Evolutionary conservation across 2,113 vertebrate genomes (phyloP).

Genomic region (Bubo scandiacus): DNA sequence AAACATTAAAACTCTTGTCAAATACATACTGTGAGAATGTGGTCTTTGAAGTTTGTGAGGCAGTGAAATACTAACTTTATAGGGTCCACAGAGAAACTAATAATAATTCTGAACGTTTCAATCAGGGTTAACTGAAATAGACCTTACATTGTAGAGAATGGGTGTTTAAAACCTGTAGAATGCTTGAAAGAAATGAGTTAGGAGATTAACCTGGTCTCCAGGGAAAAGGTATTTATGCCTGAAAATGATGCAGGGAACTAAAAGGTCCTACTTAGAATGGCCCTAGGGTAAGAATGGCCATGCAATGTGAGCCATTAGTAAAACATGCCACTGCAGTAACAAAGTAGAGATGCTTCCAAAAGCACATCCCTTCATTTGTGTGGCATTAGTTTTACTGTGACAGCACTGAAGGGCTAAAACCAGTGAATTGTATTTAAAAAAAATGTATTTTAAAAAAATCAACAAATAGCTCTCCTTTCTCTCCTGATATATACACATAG

Average conservation of each 20-base stretch:
- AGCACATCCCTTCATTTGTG: accelerated
- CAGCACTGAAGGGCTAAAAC: neutral
- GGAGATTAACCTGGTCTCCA: neutral
- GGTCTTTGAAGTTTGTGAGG: neutral
- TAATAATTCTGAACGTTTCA: neutral
- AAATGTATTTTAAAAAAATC: neutral
- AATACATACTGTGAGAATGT: neutral
- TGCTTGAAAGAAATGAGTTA: neutral
- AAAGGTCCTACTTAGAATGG: neutral
- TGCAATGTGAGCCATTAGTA: accelerated
- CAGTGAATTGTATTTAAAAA: neutral
- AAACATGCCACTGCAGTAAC: accelerated
- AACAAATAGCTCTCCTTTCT: neutral
- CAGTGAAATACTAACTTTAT: neutral
- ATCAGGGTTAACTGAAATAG: neutral
- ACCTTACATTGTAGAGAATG: accelerated
- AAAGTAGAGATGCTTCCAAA: neutral
- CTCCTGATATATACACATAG: neutral
- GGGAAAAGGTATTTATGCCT: neutral
- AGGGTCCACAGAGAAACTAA: neutral
- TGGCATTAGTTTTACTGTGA: neutral
- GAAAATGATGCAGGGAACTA: neutral
- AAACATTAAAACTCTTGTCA: neutral
- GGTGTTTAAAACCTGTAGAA: neutral
- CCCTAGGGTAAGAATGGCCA: neutral